Percentiles rank a stretch among this genome's conserved stretches.
phyloP scores from a whole-genome alignment of 2,888 invertebrate genomes.

The Tholera decimalis region DNA sequence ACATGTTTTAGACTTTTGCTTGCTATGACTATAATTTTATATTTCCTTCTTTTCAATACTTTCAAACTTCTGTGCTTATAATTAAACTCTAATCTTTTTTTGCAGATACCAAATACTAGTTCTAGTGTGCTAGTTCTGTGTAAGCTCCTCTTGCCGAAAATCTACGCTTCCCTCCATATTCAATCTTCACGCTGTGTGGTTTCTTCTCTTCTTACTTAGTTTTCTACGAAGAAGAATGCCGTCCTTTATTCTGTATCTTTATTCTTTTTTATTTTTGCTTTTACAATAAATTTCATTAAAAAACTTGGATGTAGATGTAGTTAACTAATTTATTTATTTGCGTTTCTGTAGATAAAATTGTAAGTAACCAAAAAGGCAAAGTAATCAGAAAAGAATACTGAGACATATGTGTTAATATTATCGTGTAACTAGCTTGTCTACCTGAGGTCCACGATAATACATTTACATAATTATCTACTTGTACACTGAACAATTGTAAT shows the following conservation, averaged over 20 bases:
- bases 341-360: neutral
- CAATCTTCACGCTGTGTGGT: conserved; percentile 17
- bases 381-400: neutral
- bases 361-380: too few species aligned
- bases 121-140: conserved; percentile 8
- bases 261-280: neutral
- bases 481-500: too few species aligned
- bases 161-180: conserved; percentile 19
- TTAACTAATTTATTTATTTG: too few species aligned
- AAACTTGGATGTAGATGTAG: too few species aligned
- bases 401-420: too few species aligned
- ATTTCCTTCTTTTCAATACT: neutral
- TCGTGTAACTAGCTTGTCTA: too few species aligned
- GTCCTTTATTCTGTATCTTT: neutral
- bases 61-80: neutral
- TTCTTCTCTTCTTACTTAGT: conserved; percentile 25
- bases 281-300: neutral
- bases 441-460: too few species aligned
- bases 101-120: conserved; percentile 41
- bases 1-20: too few species aligned
- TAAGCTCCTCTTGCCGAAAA: conserved; percentile 43
- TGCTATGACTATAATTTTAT: too few species aligned
- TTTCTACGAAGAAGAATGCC: conserved; percentile 17
- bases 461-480: too few species aligned
- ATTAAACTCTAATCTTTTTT: conserved; percentile 12